Conservation (phyloP, 2,797 vertebrate genomes). For the Hemibagrus guttatus region DNA sequence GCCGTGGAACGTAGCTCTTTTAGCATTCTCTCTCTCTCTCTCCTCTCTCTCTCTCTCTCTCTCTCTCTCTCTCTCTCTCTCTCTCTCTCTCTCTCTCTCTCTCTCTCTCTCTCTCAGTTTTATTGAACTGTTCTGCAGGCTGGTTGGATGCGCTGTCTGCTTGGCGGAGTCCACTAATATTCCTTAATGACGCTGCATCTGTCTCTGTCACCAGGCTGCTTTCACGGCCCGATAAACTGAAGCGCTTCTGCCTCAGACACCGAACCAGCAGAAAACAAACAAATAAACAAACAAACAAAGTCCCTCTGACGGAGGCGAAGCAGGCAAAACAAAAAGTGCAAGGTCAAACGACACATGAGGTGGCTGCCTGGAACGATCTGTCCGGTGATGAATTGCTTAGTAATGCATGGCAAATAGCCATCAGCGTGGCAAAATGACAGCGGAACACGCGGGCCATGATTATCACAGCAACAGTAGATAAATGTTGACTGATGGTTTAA, state of each 20-base stretch:
- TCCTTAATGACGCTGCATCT: slow-evolving; percentile 80
- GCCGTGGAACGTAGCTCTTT: slow-evolving; percentile 34
- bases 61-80: slow-evolving; percentile 15
- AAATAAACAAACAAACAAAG: slow-evolving; percentile 50
- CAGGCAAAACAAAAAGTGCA: slow-evolving; percentile 44
- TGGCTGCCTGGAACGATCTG: slow-evolving; percentile 26
- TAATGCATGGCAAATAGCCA: slow-evolving; percentile 28
- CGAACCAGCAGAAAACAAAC: slow-evolving; percentile 58
- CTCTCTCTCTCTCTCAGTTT: slow-evolving; percentile 40
- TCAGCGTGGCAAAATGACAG: slow-evolving; percentile 21
- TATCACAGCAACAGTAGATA: slow-evolving; percentile 10
- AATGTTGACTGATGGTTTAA: slow-evolving; percentile 37
- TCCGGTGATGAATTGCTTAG: slow-evolving; percentile 43
- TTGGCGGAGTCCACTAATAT: slow-evolving; percentile 79
- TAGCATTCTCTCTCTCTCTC: slow-evolving; percentile 25
- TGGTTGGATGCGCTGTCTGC: slow-evolving; percentile 64
- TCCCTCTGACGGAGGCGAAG: slow-evolving; percentile 33
- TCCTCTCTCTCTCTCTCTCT: slow-evolving; percentile 33
- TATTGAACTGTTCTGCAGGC: slow-evolving; percentile 75
- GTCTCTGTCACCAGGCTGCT: slow-evolving; percentile 80
- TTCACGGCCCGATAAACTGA: slow-evolving; percentile 74
- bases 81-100: slow-evolving; percentile 28
- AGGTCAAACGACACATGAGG: slow-evolving; percentile 45
- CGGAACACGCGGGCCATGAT: slow-evolving; percentile 7
- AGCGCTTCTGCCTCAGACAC: slow-evolving; percentile 62